Evolutionary conservation across 2,113 vertebrate genomes (phyloP).

Genomic region (Dryoscopus gambensis): DNA sequence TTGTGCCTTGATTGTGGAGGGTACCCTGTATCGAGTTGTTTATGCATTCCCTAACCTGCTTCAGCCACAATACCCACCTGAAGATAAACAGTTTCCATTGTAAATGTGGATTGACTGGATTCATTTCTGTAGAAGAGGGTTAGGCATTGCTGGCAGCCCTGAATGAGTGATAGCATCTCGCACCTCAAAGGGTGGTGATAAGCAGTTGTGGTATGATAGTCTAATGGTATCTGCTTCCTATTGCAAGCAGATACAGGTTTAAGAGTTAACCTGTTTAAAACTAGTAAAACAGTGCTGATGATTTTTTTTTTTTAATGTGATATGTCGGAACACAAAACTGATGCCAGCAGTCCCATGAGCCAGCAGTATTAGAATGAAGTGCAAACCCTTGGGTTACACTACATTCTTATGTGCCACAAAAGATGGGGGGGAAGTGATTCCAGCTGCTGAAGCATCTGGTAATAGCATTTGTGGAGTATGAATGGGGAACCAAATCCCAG

Average conservation of each 20-base stretch:
- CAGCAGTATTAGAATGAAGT: not conserved
- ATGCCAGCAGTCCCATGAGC: not conserved
- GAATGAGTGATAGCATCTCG: not conserved
- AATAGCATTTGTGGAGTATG: not conserved
- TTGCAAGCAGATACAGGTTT: not conserved
- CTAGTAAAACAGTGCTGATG: not conserved
- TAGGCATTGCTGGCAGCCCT: not conserved
- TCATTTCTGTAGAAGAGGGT: not conserved
- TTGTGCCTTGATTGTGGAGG: not conserved
- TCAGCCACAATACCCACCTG: not conserved
- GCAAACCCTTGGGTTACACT: not conserved
- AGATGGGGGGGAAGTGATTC: not conserved
- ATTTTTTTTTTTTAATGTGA: not conserved
- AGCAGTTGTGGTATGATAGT: not conserved
- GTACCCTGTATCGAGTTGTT: not conserved
- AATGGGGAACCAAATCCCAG: conserved; percentile 17
- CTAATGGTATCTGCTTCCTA: not conserved
- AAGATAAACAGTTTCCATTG: not conserved
- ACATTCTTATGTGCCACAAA: not conserved
- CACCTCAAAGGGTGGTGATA: not conserved
- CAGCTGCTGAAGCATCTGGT: not conserved
- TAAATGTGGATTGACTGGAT: not conserved
- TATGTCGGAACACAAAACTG: not conserved
- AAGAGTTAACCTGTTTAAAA: not conserved
- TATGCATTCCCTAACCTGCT: not conserved